Evolutionary conservation across 2,113 vertebrate genomes (phyloP).

Genomic region (Charadrius vociferus): DNA sequence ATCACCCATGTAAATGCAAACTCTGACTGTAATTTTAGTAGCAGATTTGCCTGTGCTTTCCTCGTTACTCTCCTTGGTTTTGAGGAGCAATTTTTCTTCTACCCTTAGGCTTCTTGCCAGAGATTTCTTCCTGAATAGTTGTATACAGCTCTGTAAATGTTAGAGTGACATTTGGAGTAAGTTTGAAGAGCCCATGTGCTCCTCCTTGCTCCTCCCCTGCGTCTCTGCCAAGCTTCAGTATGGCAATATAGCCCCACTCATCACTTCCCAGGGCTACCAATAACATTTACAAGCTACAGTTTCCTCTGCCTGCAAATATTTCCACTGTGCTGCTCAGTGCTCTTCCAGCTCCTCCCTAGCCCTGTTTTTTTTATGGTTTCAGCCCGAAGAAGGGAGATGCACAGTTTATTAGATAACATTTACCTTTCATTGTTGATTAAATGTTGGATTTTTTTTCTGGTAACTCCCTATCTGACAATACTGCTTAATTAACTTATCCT

Average conservation of each 20-base stretch:
- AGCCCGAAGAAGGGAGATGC: neutral
- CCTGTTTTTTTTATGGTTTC: neutral
- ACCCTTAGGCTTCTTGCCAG: conserved; percentile 37
- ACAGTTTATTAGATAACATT: conserved; percentile 54
- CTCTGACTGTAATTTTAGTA: neutral
- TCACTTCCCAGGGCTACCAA: conserved; percentile 67
- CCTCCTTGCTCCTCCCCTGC: conserved; percentile 9
- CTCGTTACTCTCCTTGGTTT: neutral
- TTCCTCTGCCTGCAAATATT: conserved; percentile 76
- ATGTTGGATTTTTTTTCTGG: neutral
- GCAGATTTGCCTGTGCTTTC: neutral
- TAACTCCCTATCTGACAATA: neutral
- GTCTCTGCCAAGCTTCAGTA: conserved; percentile 29
- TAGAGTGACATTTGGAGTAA: conserved; percentile 79
- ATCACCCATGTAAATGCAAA: neutral
- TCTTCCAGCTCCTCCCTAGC: neutral
- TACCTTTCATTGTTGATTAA: conserved; percentile 36
- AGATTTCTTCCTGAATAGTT: conserved; percentile 58
- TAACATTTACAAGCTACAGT: conserved; percentile 80
- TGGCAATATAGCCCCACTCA: neutral
- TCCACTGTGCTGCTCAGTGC: neutral
- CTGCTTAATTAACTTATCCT: neutral
- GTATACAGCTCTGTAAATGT: conserved; percentile 76
- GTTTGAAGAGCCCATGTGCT: conserved; percentile 8
- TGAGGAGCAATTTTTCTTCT: conserved; percentile 48